These are phyloP conservation scores for Phenganax subtilis DNA, from an alignment of 92 coral and sea anemone species.

Conservation along the genomic window DNA sequence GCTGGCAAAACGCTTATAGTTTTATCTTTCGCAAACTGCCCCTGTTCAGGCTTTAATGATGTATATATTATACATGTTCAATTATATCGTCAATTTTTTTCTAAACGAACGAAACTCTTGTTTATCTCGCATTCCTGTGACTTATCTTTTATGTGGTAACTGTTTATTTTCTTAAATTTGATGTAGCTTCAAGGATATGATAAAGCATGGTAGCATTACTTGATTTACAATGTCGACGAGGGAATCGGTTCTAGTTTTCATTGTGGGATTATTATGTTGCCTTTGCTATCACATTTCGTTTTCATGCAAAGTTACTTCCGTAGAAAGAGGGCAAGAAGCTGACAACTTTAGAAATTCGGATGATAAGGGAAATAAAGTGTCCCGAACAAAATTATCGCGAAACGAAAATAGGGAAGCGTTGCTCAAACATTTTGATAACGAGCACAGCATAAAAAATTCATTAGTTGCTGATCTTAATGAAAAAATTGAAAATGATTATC, in stretches of 20 bases:
- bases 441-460: neutral
- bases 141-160: too few species aligned
- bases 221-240: constrained; percentile 25
- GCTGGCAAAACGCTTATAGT: too few species aligned
- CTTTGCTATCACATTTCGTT: neutral
- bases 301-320: neutral
- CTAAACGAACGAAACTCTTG: too few species aligned
- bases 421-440: neutral
- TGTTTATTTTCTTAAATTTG: neutral
- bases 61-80: too few species aligned
- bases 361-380: neutral
- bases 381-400: neutral
- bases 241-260: neutral
- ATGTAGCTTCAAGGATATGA: neutral
- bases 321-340: neutral
- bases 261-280: neutral
- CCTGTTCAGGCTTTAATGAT: too few species aligned
- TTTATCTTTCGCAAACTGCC: too few species aligned
- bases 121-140: too few species aligned
- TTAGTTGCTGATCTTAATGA: neutral
- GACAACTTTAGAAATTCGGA: neutral
- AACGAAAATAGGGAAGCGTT: neutral
- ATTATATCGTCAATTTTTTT: too few species aligned
- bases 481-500: neutral
- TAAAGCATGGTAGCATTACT: neutral